A percentile compares a stretch with the other conserved stretches of the same genome.
Evolutionary conservation across 2,113 vertebrate species (phyloP).

Genomic region (Myodes glareolus): DNA sequence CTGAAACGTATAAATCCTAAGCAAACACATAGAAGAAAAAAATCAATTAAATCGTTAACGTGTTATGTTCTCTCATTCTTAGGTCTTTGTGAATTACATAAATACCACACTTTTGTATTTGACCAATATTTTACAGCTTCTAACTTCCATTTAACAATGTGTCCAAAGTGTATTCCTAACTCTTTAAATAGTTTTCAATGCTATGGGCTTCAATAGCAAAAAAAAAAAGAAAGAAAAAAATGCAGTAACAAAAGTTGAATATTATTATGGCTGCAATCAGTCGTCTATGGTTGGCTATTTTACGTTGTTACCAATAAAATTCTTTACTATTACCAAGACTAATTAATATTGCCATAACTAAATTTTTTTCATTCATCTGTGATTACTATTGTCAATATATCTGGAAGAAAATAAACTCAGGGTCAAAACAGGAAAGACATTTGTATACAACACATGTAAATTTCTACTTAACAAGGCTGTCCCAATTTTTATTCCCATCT

Average conservation of each 20-base stretch:
- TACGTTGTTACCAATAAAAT: constrained; percentile 32
- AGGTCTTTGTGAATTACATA: not conserved
- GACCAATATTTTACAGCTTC: not conserved
- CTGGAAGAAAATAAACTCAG: constrained; percentile 28
- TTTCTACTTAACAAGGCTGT: not conserved
- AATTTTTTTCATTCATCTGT: not conserved
- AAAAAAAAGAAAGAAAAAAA: not conserved
- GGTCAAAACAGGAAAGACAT: constrained; percentile 1
- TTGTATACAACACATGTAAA: not conserved
- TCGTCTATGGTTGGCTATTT: not conserved
- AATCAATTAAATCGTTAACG: not conserved
- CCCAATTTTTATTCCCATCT: constrained; percentile 22
- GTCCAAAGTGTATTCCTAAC: not conserved
- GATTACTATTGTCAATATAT: constrained; percentile 10
- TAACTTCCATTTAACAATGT: constrained; percentile 29
- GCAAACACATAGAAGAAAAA: not conserved
- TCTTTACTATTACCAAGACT: not conserved
- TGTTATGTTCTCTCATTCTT: not conserved
- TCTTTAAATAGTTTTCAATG: not conserved
- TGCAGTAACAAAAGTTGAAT: not conserved
- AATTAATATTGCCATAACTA: not conserved
- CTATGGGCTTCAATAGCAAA: not conserved
- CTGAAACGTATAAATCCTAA: not conserved
- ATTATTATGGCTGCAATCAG: not conserved
- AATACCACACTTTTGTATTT: constrained; percentile 1